A percentile compares a stretch with the other conserved stretches of the same genome.
Conservation (phyloP, 2,888 invertebrate species). For the Tetragnatha montana region DNA sequence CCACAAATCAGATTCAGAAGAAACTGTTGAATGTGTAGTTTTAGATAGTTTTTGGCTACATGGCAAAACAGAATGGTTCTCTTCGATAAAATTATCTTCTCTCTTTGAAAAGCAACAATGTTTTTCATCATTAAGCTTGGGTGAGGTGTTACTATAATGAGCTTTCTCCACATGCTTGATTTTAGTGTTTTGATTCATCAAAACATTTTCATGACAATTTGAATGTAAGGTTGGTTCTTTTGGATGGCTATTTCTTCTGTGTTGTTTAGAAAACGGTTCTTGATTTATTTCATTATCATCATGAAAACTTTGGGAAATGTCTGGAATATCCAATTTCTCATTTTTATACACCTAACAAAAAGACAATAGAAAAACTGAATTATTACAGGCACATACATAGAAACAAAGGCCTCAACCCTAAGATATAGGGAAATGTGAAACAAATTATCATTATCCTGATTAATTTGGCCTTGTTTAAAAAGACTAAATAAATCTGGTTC, state of each 20-base stretch:
- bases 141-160: background rate
- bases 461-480: too few relatives aligned
- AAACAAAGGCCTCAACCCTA: too few relatives aligned
- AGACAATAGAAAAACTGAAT: too few relatives aligned
- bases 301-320: too few relatives aligned
- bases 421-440: too few relatives aligned
- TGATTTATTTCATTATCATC: too few relatives aligned
- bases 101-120: background rate
- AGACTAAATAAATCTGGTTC: too few relatives aligned
- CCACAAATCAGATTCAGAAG: slow-evolving; percentile 3
- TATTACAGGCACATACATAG: too few relatives aligned
- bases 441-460: too few relatives aligned
- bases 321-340: too few relatives aligned
- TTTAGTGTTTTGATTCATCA: background rate
- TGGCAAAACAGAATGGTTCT: background rate
- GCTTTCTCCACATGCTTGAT: background rate
- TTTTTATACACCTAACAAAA: too few relatives aligned
- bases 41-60: background rate
- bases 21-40: background rate
- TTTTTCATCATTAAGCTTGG: background rate
- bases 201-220: background rate
- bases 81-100: background rate
- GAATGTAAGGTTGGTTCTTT: background rate
- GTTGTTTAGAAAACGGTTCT: background rate
- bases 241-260: background rate